Base-by-base conservation (phyloP, 2,888 invertebrate genomes). In the Agrochola litura region DNA sequence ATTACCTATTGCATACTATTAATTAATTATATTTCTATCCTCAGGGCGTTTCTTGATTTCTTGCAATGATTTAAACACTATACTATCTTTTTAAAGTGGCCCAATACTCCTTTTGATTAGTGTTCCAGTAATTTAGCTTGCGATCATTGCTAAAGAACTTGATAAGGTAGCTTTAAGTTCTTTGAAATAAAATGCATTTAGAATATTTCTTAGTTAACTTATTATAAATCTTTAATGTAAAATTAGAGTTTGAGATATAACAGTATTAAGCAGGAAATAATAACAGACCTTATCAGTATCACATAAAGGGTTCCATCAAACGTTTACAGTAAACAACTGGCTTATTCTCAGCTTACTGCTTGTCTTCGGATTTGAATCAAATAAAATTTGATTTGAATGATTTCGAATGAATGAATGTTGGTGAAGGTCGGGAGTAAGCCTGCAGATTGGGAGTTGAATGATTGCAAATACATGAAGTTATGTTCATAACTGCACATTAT, bases 71-170 rank as follows among this genome's bases (percentile, higher is more conserved):
- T 58, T 63, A 25, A 56, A 52, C 19, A 80, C 49, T 64, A 49
- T 71, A 14, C 10, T 80, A 37, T 65, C n/a, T 41, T n/a, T 79
- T n/a, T 79, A 52, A 52, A 79, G 30, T 65, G n/a, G 56, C 16
- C 16, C 46, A 65, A 81, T 46, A 46, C 22, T 73, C 56, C 6
- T 46, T 70, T 78, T 65, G 30, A 60, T 64, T 22, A 58, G 30
- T 80, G 49, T 71, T 49, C 49, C 49, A 9, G 14, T 30, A 80
- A 81, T 79, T 81, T 78, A 78, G 81, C 81, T 73, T 78, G 64
- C 58, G 65, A 46, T 16, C 49, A 58, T 81, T 37, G 52, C 19
- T 73, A 22, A 43, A 46, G 30, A 46, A 69, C 19, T 43, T n/a
- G 16, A n/a, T 70, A 79, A 10, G 46, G 16, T 63, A 79, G 25